phyloP scores from a whole-genome alignment of 2,797 vertebrate species.

The Cirrhinus molitorella region DNA sequence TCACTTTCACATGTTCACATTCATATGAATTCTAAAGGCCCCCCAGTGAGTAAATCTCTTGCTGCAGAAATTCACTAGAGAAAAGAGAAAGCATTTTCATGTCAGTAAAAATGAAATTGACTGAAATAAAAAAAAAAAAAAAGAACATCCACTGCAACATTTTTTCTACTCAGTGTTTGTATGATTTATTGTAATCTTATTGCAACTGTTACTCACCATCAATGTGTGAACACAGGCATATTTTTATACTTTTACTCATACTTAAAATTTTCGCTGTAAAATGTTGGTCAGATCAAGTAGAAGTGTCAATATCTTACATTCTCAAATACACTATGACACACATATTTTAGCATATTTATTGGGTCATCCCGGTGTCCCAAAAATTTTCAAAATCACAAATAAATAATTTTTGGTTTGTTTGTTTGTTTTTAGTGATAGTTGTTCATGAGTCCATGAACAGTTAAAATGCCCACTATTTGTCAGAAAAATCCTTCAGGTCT shows the following conservation, averaged over 20 bases:
- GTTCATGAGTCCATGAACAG: too few species aligned
- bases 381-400: too few species aligned
- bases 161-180: neutral
- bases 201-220: neutral
- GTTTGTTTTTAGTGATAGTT: too few species aligned
- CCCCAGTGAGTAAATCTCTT: slow-evolving; percentile 63
- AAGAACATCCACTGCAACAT: too few species aligned
- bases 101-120: neutral
- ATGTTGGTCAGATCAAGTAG: neutral
- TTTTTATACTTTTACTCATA: neutral
- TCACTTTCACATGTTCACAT: slow-evolving; percentile 53
- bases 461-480: too few species aligned
- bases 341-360: neutral
- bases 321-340: neutral
- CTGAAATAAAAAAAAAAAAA: too few species aligned
- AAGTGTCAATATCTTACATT: neutral
- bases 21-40: slow-evolving; percentile 65
- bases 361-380: neutral
- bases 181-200: neutral
- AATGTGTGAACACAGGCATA: neutral
- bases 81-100: neutral
- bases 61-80: slow-evolving; percentile 58
- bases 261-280: neutral
- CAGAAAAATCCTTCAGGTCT: too few species aligned
- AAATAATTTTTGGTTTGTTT: too few species aligned